Percentiles rank a stretch among this genome's conserved stretches.
Conservation (phyloP, 2,888 invertebrate species). For the Bhutanitis thaidina region DNA sequence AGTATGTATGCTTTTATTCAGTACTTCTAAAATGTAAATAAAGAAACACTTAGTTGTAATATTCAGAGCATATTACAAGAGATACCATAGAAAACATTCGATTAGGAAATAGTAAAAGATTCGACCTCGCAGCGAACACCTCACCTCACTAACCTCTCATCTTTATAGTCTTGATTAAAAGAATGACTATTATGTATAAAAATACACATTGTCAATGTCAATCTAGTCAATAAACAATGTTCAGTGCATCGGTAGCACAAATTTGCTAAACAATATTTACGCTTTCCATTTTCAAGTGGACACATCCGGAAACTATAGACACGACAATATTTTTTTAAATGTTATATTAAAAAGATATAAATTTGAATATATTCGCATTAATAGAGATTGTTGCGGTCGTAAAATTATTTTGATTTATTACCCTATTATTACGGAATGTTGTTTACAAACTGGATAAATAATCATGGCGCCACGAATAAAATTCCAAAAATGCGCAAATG, state of each 20-base stretch:
- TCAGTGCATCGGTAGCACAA: constrained; percentile 34
- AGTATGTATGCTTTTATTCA: no score
- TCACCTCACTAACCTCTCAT: no score
- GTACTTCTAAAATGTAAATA: no score
- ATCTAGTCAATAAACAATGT: constrained; percentile 33
- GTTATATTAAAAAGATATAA: constrained; percentile 8
- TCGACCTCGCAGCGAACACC: no score
- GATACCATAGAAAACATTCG: background rate
- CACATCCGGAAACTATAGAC: constrained; percentile 16
- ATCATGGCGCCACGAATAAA: constrained; percentile 16
- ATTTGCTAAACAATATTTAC: constrained; percentile 40
- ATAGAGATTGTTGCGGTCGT: constrained; percentile 1
- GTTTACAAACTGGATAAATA: constrained; percentile 16
- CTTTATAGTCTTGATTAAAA: no score
- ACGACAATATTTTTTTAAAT: background rate
- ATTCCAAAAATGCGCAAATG: constrained; percentile 3
- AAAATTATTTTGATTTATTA: constrained; percentile 17
- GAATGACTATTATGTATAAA: background rate
- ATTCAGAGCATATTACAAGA: no score
- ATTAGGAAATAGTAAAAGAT: no score
- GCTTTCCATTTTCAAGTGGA: constrained; percentile 45
- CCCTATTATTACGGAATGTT: constrained; percentile 15
- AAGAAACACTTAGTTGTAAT: no score
- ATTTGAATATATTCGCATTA: constrained; percentile 12
- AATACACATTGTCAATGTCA: constrained; percentile 20